phyloP scores from a whole-genome alignment of 2,113 vertebrate species.

The Caracal caracal region DNA sequence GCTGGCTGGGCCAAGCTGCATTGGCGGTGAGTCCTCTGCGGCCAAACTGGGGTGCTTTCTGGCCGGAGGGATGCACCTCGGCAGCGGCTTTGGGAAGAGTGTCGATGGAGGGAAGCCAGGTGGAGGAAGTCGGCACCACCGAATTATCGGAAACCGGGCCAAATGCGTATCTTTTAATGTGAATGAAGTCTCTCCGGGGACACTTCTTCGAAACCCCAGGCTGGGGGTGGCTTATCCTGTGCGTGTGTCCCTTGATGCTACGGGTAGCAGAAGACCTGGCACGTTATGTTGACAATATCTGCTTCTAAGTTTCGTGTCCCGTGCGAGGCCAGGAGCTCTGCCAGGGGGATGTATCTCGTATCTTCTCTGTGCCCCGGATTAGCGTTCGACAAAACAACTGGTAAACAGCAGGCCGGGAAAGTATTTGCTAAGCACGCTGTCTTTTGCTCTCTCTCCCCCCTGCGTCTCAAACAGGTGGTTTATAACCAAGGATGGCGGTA shows the following conservation, averaged over 20 bases:
- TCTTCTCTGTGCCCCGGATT: not conserved
- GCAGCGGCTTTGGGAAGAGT: not conserved
- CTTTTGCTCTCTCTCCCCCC: not conserved
- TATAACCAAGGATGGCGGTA: not conserved
- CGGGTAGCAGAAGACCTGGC: not conserved
- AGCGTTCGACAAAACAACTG: not conserved
- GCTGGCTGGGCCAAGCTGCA: not conserved
- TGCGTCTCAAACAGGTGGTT: not conserved
- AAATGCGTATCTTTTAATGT: not conserved
- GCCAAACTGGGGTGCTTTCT: not conserved
- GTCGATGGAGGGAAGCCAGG: not conserved
- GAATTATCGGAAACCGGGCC: not conserved
- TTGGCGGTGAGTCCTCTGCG: rapidly evolving
- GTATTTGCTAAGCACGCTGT: not conserved
- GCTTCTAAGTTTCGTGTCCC: not conserved
- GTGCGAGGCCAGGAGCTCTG: not conserved
- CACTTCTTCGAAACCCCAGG: not conserved
- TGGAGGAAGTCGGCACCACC: not conserved
- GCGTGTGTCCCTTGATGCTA: no score
- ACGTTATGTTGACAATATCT: not conserved
- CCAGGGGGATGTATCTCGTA: not conserved
- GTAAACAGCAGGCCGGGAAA: not conserved
- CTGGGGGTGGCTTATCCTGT: not conserved
- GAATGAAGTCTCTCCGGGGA: not conserved
- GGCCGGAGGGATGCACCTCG: rapidly evolving